Evolutionary conservation across 2,113 vertebrate species (phyloP), one percentile per base, ranked within the genome.

Genomic region (Pelobates fuscus): DNA sequence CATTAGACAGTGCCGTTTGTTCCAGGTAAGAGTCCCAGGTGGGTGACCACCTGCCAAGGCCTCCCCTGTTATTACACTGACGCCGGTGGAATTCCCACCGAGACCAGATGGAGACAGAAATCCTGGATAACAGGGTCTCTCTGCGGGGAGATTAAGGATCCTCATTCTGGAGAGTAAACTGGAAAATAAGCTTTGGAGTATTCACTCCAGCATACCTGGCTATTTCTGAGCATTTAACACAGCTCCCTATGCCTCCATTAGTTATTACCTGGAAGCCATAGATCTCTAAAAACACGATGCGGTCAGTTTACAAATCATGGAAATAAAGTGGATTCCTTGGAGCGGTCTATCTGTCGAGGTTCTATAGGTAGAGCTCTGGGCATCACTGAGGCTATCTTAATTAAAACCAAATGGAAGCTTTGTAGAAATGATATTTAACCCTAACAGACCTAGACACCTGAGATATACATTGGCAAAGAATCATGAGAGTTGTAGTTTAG

Each of bases 41-140:
- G 70, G 59, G 26, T 57, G 69, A 37, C 61, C 70, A 72, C 70
- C 70, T 72, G 70, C 43, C 59, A 62, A 58, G 8, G 11, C 17
- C 52, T 55, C 44, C 18, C 52, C 52, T 55, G 70, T 72, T 62
- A 72, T 54, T 52, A 46, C 41, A 32, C 43, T 24, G 70, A 63
- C 70, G 70, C 70, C 46, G 43, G 37, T 49, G 69, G 21, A 62
- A 62, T 27, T 62, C 70, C 70, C 70, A 20, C 18, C 0, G 70
- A 52, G 70, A 72, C 43, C 8, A 10, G 58, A 11, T 23, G 59
- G 70, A 72, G 59, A 72, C 70, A 72, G 58, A n/a, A 72, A 43
- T 72, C 58, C 70, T 72, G 59, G 24, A 63, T 24, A 72, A 71
- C 58, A 72, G 26, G 43, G 24, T 41, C 26, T 62, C 59, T 54